These are phyloP conservation scores for Jacana jacana DNA, from an alignment of 2,113 vertebrate genomes.

Conservation along the genomic window DNA sequence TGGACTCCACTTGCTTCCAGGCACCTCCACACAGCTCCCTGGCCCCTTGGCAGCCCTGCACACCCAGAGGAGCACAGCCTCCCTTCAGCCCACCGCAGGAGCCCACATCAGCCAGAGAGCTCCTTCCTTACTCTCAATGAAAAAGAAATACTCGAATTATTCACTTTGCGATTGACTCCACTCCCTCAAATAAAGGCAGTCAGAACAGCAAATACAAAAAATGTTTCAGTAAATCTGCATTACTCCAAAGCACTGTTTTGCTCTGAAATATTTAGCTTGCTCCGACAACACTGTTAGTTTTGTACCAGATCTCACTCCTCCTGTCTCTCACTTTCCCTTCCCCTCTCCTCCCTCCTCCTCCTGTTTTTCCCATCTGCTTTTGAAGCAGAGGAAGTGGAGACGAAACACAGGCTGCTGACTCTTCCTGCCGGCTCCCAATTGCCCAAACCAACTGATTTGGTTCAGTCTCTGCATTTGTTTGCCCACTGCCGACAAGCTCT, in stretches of 20 bases:
- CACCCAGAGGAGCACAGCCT: background rate
- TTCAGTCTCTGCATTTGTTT: slow-evolving; percentile 9
- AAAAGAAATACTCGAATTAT: background rate
- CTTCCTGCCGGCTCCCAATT: background rate
- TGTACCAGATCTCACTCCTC: background rate
- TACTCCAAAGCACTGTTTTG: background rate
- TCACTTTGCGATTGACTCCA: background rate
- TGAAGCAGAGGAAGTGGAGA: slow-evolving; percentile 22
- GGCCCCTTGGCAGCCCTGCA: background rate
- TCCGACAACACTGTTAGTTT: background rate
- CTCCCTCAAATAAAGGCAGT: background rate
- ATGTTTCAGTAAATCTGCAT: background rate
- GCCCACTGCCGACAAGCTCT: background rate
- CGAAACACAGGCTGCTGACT: slow-evolving; percentile 30
- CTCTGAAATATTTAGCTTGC: background rate
- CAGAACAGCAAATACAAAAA: background rate
- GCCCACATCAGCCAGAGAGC: background rate
- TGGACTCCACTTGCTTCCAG: background rate
- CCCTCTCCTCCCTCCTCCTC: slow-evolving; percentile 5
- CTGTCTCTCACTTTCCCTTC: slow-evolving; percentile 16
- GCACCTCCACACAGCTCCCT: background rate
- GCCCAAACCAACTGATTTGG: background rate
- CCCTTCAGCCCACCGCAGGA: background rate
- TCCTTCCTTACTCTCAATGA: background rate
- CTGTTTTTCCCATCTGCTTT: slow-evolving; percentile 42